Evolutionary conservation across 2,797 vertebrate genomes (phyloP), one percentile per base, ranked within the genome.

Genomic region (Zenarchopterus dispar): DNA sequence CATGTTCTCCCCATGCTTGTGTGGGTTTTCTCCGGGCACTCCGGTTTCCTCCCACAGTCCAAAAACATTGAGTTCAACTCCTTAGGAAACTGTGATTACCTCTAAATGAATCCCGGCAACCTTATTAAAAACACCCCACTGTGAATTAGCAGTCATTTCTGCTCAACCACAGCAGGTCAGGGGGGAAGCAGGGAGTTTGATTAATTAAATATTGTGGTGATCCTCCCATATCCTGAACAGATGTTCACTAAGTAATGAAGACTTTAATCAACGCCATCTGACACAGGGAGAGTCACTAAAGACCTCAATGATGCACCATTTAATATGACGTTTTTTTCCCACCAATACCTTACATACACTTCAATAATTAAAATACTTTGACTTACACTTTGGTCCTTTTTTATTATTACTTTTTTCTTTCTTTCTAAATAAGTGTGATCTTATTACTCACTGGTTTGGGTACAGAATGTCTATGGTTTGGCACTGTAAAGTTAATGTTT

Each of bases 161-260:
- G 36, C 36, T 39, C 36, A 39, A 16, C 36, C 36, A 39, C 36
- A 22, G 45, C 11, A 21, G 21, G 45, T 21, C 45, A 1, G 21
- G 22, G 18, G 45, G 15, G 45, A 65, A 45, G 43, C 50, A 28
- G 28, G 44, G 54, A 49, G 56, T 77, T 60, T 74, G 53, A 84
- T 83, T 73, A 75, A 85, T 82, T 70, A 70, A 87, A 79, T 80
- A 65, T 59, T 0, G 17, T 61, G 50, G 41, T 76, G 55, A 73
- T 80, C 56, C 58, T 69, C 17, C 33, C 53, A 42, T 26, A 77
- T 78, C 69, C 77, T 51, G 28, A 82, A 75, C 88, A 92, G 83
- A 88, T 83, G 87, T 81, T 85, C 50, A 60, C 16, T 55, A 73
- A 71, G 70, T 81, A 57, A 69, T 43, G 9, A 31, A 18, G 44